Percentiles rank a stretch among this genome's conserved stretches.
Evolutionary conservation across 2,888 invertebrate species (phyloP).

Genomic region (Agrochola lota): DNA sequence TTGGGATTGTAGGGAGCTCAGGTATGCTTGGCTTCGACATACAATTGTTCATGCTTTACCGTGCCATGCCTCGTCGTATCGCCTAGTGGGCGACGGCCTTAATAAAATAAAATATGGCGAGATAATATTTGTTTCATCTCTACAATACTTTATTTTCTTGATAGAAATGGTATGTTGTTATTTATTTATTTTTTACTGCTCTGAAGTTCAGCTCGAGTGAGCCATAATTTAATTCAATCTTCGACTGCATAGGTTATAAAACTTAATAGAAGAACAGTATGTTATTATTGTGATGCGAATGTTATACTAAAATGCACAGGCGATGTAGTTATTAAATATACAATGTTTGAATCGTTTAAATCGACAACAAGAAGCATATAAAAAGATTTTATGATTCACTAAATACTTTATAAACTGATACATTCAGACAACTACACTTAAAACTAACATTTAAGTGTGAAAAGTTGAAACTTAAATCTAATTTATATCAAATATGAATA

Average conservation of each 20-base stretch:
- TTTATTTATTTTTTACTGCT: background rate
- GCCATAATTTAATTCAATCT: slow-evolving; percentile 9
- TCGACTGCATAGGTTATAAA: slow-evolving; percentile 16
- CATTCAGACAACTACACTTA: slow-evolving; percentile 54
- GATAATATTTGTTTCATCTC: background rate
- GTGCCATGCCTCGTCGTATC: background rate
- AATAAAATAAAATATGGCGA: background rate
- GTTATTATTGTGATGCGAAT: slow-evolving; percentile 38
- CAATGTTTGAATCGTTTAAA: slow-evolving; percentile 31
- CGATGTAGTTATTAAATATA: slow-evolving; percentile 35
- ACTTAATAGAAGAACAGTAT: slow-evolving; percentile 18
- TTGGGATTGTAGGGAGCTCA: too few relatives aligned
- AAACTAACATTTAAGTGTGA: slow-evolving; percentile 55
- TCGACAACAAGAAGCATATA: slow-evolving; percentile 43
- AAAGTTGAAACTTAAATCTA: slow-evolving; percentile 63
- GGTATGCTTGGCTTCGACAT: background rate
- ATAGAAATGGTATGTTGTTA: background rate
- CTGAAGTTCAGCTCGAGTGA: background rate
- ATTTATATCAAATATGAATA: slow-evolving; percentile 57
- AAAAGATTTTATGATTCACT: slow-evolving; percentile 35
- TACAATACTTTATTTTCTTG: background rate
- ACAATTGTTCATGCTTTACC: background rate
- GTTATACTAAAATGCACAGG: slow-evolving; percentile 31
- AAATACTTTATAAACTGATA: slow-evolving; percentile 48
- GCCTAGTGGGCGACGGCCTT: background rate